Evolutionary conservation across 2,113 vertebrate species (phyloP).

Genomic region (Tretioscincus oriximinensis): DNA sequence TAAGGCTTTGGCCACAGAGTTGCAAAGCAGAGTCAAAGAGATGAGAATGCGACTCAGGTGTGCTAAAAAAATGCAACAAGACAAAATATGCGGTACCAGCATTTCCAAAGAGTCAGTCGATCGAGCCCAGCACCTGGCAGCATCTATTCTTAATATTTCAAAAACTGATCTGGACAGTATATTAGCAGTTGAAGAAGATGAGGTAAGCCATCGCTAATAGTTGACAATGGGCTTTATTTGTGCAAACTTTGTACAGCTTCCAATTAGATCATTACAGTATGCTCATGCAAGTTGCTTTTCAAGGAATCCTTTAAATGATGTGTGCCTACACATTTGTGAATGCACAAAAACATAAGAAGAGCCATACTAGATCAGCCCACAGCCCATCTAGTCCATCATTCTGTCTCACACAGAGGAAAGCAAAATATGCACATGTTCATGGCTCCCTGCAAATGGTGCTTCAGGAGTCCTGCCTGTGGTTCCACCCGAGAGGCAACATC

Average conservation of each 20-base stretch:
- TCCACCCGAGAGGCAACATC: too few relatives aligned
- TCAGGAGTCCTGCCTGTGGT: too few relatives aligned
- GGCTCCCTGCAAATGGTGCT: too few relatives aligned
- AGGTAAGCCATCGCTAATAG: constrained; percentile 72
- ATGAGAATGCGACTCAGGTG: constrained; percentile 80
- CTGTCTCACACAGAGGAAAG: too few relatives aligned
- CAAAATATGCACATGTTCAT: too few relatives aligned
- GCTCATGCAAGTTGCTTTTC: too few relatives aligned
- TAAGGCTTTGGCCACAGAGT: constrained; percentile 80
- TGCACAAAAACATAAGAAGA: too few relatives aligned
- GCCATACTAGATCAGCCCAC: too few relatives aligned
- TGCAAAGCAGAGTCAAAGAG: constrained; percentile 78
- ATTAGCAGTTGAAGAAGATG: constrained; percentile 80
- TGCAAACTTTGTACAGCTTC: background rate
- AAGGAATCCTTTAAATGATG: too few relatives aligned
- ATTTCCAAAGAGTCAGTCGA: constrained; percentile 80
- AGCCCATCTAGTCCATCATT: too few relatives aligned
- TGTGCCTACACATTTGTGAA: too few relatives aligned
- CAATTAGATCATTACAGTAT: background rate
- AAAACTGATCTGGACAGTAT: constrained; percentile 85
- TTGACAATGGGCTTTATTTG: background rate
- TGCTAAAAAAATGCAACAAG: constrained; percentile 69
- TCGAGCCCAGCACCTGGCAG: constrained; percentile 85
- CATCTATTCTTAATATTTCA: constrained; percentile 91
- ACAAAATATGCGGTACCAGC: constrained; percentile 42